Evolutionary conservation across 2,113 vertebrate species (phyloP).

Genomic region (Clarias magur): DNA sequence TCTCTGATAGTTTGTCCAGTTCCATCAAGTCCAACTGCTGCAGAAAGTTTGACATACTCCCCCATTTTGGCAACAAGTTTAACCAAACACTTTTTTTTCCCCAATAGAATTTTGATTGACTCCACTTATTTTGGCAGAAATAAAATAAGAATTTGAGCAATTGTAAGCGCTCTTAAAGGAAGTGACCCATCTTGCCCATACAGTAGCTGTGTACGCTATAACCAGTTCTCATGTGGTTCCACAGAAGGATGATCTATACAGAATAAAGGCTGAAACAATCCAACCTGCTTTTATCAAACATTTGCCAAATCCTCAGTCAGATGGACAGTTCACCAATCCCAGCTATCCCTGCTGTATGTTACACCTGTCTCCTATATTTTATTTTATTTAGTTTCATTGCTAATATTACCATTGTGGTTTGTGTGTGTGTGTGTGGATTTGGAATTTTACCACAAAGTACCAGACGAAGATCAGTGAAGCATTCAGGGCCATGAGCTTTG

Average conservation of each 20-base stretch:
- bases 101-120: too few species aligned
- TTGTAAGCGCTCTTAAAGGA: too few species aligned
- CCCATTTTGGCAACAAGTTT: too few species aligned
- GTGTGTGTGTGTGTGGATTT: not conserved
- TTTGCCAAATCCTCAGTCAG: not conserved
- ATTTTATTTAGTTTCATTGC: not conserved
- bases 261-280: not conserved
- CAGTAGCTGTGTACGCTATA: not conserved
- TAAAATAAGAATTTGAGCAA: too few species aligned
- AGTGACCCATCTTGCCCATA: not conserved
- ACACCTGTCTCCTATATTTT: not conserved
- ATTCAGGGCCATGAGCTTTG: not conserved
- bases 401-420: not conserved
- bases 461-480: not conserved
- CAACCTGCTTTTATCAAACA: too few species aligned
- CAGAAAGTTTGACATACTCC: not conserved
- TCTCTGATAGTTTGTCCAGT: not conserved
- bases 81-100: too few species aligned
- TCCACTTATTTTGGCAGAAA: too few species aligned
- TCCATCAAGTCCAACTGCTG: not conserved
- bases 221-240: not conserved
- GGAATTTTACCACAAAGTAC: not conserved
- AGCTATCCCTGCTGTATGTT: not conserved
- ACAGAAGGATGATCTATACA: not conserved
- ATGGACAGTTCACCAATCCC: not conserved